Evolutionary conservation across 1,140 invertebrate species (phyloP), one percentile per base, ranked within the genome.

Genomic region (Geopemphigus sp.): DNA sequence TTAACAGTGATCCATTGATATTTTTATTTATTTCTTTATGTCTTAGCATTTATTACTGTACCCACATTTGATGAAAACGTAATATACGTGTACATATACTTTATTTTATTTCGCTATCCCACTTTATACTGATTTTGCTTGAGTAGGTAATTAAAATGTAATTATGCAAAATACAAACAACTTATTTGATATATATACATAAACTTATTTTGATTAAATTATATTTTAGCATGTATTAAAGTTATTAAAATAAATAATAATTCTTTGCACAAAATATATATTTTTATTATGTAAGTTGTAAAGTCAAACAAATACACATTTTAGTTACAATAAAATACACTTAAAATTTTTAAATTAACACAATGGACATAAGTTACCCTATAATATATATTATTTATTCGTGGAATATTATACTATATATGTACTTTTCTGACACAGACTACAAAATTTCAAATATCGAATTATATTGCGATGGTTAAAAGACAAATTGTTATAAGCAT

Each of bases 1-100:
- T 45, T 5, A 5, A 4, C 19, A 2, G 11, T 39, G 8, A 45
- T 11, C 8, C 32, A 32, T 45, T 2, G 19, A 45, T 64, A 45
- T n/a, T 68, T 24, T 47, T 68, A 68, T 19, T 68, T 68, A 68
- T 50, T 68, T 68, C 8, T 68, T 14, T 68, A 1, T 68, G 45
- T 22, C 12, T 50, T 68, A 68, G 45, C 22, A 68, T 68, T 68
- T 22, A 10, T 22, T 14, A 22, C 66, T 68, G 15, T 14, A 14
- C 45, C 45, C 24, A 50, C 24, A 59, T 24, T 68, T 45, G 24
- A 12, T 26, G 14, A 22, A 68, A 68, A 68, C 15, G 14, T 17
- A 50, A 17, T 15, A 10, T 39, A 47, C n/a, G 47, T 15, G n/a
- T 50, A 68, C 14, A 24, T 5, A 68, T 14, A 68, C 5, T 50